Conservation (phyloP, 2,888 invertebrate species). For the Seira sanloemensis region DNA sequence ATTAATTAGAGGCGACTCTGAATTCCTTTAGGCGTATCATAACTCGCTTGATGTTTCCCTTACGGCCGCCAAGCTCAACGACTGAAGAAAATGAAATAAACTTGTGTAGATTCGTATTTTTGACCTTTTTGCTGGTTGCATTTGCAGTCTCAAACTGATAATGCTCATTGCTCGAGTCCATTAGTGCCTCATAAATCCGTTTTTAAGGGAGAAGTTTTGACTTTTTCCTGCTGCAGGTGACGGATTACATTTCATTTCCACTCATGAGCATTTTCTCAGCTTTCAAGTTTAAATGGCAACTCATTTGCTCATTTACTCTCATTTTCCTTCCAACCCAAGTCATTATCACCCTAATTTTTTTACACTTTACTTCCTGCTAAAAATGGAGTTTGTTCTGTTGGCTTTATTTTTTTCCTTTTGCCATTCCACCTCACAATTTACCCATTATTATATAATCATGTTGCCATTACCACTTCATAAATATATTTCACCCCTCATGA, state of each 20-base stretch:
- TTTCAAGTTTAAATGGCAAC: conserved; percentile 13
- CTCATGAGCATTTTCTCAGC: not conserved
- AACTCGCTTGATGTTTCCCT: conserved; percentile 2
- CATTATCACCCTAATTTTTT: conserved; percentile 15
- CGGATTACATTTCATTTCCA: not conserved
- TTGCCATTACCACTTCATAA: conserved; percentile 14
- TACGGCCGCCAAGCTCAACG: not conserved
- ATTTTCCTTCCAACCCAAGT: conserved; percentile 1
- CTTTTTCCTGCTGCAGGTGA: not conserved
- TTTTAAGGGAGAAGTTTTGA: not conserved
- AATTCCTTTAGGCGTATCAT: not conserved
- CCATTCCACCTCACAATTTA: conserved; percentile 42
- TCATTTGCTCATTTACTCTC: conserved; percentile 46
- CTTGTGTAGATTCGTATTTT: conserved; percentile 13
- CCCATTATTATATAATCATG: conserved; percentile 42
- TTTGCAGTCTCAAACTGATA: conserved; percentile 15
- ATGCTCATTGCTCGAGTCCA: conserved; percentile 9
- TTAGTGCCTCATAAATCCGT: not conserved
- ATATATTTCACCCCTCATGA: not conserved
- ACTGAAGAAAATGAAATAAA: not conserved
- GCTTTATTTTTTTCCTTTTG: conserved; percentile 10
- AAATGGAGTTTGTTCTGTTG: not conserved
- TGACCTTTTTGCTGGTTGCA: no score
- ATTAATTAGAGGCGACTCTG: conserved; percentile 18
- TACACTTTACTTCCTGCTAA: conserved; percentile 15